Conservation (phyloP, 2,797 vertebrate genomes). For the Prionace glauca region DNA sequence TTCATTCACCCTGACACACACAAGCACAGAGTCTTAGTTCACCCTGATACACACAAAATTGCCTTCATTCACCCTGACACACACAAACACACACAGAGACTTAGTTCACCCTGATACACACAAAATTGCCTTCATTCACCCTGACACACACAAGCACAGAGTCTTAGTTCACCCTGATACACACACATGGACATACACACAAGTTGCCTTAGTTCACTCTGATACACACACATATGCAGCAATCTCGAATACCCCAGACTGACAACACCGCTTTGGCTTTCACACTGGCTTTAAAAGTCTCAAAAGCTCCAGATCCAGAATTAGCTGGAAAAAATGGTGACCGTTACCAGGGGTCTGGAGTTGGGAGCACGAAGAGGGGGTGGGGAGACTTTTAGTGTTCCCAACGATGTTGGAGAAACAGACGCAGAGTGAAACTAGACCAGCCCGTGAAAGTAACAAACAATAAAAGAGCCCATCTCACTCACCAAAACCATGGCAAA, state of each 20-base stretch:
- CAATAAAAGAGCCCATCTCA: background rate
- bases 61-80: background rate
- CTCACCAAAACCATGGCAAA: conserved; percentile 94
- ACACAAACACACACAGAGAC: too few species aligned
- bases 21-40: too few species aligned
- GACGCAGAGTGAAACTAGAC: background rate
- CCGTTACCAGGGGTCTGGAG: background rate
- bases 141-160: too few species aligned
- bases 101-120: too few species aligned
- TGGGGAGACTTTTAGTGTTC: background rate
- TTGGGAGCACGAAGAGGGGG: background rate
- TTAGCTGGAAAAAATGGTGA: conserved; percentile 12
- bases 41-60: background rate
- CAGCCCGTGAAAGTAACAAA: background rate
- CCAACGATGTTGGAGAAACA: background rate
- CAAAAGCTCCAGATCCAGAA: background rate
- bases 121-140: too few species aligned
- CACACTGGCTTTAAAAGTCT: too few species aligned
- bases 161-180: too few species aligned
- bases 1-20: too few species aligned
- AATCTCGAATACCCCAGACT: too few species aligned
- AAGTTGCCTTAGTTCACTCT: background rate
- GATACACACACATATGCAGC: too few species aligned
- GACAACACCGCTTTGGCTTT: too few species aligned
- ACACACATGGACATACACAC: too few species aligned